Base-by-base conservation (phyloP, 2,113 vertebrate species). In the Stigmatopora nigra region DNA sequence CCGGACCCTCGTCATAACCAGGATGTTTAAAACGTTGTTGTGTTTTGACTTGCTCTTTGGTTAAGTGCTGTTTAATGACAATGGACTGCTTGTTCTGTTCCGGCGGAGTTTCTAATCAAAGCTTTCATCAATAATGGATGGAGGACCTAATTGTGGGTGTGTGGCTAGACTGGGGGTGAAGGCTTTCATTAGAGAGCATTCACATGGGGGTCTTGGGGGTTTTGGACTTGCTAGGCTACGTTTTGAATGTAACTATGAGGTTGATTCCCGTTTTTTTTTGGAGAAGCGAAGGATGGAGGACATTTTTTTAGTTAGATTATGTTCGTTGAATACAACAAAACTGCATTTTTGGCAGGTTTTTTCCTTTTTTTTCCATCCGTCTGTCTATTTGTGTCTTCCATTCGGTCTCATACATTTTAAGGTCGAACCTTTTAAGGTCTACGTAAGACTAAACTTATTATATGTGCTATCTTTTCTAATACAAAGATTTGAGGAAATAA, bases 31-130 rank as follows among this genome's bases (percentile, higher is more conserved):
- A 75, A 75, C 83, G 79, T 73, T 79, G 78, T 67, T 82, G 67
- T 90, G 88, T 89, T 90, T 88, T 88, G 87, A 88, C 87, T 82
- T 68, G 76, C 75, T 86, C 25, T 31, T 31, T 31, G 25, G 2
- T 81, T 86, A 84, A 88, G 86, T 85, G 84, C 83, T 88, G 84
- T 89, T 87, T 89, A 86, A 88, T 86, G 87, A 87, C 87, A 84
- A 82, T 78, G 78, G 80, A 81, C 80, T 82, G 67, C 80, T 76
- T 83, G 78, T 75, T 82, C 82, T 81, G 78, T 83, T 86, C 83
- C 73, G 67, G 78, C 61, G 81, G 78, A 84, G 81, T 85, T 87
- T 88, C 84, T 88, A 88, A 88, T 88, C 84, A 86, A 88, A 86
- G 77, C 77, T 85, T 86, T 81, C 80, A 89, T 89, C 80, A 89